These are phyloP conservation scores for Eudyptes chrysolophus DNA, from an alignment of 2,113 vertebrate species.

Conservation along the genomic window DNA sequence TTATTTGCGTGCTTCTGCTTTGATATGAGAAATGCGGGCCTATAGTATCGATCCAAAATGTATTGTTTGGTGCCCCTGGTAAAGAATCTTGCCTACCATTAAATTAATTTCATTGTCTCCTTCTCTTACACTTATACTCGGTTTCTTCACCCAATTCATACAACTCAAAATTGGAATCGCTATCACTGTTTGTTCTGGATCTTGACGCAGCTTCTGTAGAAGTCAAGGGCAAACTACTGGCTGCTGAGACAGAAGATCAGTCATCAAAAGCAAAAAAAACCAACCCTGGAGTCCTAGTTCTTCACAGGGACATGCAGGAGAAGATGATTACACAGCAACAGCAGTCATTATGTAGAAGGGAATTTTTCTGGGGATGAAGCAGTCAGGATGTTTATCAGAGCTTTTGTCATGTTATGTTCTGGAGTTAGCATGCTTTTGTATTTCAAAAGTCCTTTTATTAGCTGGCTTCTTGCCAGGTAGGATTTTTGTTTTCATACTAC, in stretches of 20 bases:
- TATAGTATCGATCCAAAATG: not conserved
- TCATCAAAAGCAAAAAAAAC: not conserved
- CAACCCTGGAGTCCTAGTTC: not conserved
- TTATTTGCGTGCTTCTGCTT: not conserved
- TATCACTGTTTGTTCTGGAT: constrained; percentile 7
- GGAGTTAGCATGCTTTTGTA: not conserved
- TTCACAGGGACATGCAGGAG: not conserved
- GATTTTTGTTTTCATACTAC: not conserved
- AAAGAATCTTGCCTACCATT: not conserved
- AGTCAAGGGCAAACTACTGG: not conserved
- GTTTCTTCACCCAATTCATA: not conserved
- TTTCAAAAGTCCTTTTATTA: not conserved
- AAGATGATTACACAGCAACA: not conserved
- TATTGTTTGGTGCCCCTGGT: not conserved
- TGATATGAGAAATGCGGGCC: not conserved
- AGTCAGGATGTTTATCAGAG: not conserved
- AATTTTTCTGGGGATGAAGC: not conserved
- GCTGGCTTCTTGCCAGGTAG: not conserved
- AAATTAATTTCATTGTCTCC: not conserved
- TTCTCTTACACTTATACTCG: not conserved
- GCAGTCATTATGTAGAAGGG: not conserved
- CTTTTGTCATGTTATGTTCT: not conserved
- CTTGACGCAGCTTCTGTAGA: not conserved
- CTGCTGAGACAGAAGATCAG: not conserved
- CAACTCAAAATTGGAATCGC: not conserved